Evolutionary conservation across 92 coral and sea anemone species (phyloP).

Genomic region (Palythoa heliodiscus): DNA sequence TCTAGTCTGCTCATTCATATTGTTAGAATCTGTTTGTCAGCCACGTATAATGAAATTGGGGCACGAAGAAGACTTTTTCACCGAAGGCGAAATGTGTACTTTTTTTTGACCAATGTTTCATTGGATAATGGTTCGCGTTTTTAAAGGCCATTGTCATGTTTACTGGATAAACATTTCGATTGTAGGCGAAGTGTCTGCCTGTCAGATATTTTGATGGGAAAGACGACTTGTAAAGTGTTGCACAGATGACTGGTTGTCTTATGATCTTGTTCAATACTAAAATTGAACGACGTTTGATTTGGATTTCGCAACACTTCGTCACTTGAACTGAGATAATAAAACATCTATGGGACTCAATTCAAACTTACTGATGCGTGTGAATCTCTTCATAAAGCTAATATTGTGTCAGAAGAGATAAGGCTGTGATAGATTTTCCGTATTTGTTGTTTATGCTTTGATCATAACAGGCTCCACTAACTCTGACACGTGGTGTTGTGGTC

Average conservation of each 20-base stretch:
- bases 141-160: slow-evolving; percentile 31
- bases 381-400: not conserved
- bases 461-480: not conserved
- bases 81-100: slow-evolving; percentile 11
- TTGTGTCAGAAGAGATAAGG: not conserved
- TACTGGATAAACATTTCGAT: slow-evolving; percentile 30
- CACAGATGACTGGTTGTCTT: not conserved
- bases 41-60: slow-evolving; percentile 29
- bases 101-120: slow-evolving; percentile 13
- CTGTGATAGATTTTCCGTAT: not conserved
- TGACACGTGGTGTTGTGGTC: slow-evolving; percentile 5
- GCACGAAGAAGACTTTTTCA: not conserved
- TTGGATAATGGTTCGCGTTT: slow-evolving; percentile 10
- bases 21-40: slow-evolving; percentile 8
- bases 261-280: not conserved
- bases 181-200: slow-evolving; percentile 23
- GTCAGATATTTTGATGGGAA: slow-evolving; percentile 23
- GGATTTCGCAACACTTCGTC: slow-evolving; percentile 43
- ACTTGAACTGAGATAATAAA: slow-evolving; percentile 31
- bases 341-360: slow-evolving; percentile 14
- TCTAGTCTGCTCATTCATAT: not conserved
- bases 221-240: slow-evolving; percentile 8
- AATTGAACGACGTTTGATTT: slow-evolving; percentile 2
- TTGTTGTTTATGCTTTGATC: not conserved
- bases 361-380: slow-evolving; percentile 19